A percentile compares a stretch with the other conserved stretches of the same genome.
These are phyloP conservation scores for Glareola pratincola DNA, from an alignment of 2,113 vertebrate genomes.

Conservation along the genomic window DNA sequence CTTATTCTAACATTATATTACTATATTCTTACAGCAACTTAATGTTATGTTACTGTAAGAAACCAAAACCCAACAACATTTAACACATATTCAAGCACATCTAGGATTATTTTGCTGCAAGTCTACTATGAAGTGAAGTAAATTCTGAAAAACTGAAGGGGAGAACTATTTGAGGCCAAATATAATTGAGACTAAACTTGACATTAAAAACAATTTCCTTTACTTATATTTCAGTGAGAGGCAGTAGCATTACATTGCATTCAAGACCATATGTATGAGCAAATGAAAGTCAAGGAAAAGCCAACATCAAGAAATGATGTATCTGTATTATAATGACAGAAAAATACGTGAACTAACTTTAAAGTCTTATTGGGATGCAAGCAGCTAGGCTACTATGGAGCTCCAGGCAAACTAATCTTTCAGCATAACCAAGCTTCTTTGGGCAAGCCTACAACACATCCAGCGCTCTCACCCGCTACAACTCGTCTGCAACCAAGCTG, in stretches of 20 bases:
- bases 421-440: background rate
- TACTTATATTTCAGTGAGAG: conserved; percentile 14
- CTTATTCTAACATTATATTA: background rate
- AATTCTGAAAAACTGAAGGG: conserved; percentile 13
- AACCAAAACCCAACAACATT: background rate
- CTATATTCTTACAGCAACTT: background rate
- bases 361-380: background rate
- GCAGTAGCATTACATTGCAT: background rate
- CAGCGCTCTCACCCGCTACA: background rate
- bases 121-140: background rate
- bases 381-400: background rate
- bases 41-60: background rate
- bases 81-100: background rate
- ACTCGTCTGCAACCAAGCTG: background rate
- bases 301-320: background rate
- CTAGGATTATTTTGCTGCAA: background rate
- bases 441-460: background rate
- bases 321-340: background rate
- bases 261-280: background rate
- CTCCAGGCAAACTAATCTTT: background rate
- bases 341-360: background rate
- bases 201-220: conserved; percentile 37
- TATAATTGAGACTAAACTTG: conserved; percentile 10
- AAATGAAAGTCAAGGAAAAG: background rate
- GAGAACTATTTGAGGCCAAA: background rate